These are phyloP conservation scores for Corythoichthys intestinalis DNA, from an alignment of 2,113 vertebrate species.

Conservation along the genomic window DNA sequence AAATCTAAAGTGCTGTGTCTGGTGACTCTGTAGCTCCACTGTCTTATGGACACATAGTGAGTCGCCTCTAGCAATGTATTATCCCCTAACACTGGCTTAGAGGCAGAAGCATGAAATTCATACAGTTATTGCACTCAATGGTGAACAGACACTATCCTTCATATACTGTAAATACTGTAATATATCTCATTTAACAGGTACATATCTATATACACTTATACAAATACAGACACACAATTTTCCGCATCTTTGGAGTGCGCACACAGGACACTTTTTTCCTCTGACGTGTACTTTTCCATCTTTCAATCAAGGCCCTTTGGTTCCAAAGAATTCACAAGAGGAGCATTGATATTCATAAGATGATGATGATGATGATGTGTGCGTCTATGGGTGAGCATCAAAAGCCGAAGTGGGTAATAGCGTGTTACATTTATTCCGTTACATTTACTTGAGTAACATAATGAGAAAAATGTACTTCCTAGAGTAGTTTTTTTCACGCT, in stretches of 20 bases:
- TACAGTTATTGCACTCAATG: slow-evolving; percentile 30
- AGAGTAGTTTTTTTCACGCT: too few relatives aligned
- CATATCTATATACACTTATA: slow-evolving; percentile 26
- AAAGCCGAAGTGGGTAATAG: too few relatives aligned
- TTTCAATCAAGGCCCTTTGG: slow-evolving; percentile 19
- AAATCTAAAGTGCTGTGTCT: slow-evolving; percentile 15
- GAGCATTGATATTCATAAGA: slow-evolving; percentile 34
- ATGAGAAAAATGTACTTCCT: too few relatives aligned
- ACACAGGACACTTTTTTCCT: neutral
- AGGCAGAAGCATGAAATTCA: slow-evolving; percentile 31
- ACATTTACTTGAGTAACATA: too few relatives aligned
- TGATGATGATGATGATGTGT: slow-evolving; percentile 23
- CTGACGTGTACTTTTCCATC: slow-evolving; percentile 33
- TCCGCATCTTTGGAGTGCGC: slow-evolving; percentile 8
- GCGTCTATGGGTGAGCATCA: slow-evolving; percentile 8
- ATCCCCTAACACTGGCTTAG: slow-evolving; percentile 27
- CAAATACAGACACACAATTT: slow-evolving; percentile 4
- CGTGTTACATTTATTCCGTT: too few relatives aligned
- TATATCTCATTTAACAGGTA: slow-evolving; percentile 34
- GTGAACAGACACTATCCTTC: slow-evolving; percentile 35
- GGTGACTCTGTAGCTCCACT: neutral
- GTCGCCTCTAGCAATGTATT: slow-evolving; percentile 12
- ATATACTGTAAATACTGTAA: slow-evolving; percentile 31
- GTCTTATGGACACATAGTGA: slow-evolving; percentile 26
- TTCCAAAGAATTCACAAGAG: slow-evolving; percentile 25